phyloP scores from a whole-genome alignment of 2,113 vertebrate genomes.

The Sisor rabdophorus region DNA sequence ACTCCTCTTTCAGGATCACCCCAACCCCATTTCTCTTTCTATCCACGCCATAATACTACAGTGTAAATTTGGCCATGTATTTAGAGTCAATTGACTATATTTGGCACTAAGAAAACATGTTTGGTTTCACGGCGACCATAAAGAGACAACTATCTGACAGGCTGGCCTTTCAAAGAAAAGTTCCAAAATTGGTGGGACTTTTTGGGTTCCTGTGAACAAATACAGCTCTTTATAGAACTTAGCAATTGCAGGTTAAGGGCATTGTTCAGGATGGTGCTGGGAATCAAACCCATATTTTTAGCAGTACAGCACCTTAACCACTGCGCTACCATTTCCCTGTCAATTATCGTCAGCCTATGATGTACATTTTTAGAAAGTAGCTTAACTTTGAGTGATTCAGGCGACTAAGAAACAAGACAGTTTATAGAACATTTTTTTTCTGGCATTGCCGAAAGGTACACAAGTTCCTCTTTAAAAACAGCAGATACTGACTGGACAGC shows the following conservation, averaged over 20 bases:
- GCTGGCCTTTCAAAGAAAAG: slow-evolving; percentile 51
- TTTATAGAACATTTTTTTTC: background rate
- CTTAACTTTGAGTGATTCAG: background rate
- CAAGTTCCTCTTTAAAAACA: slow-evolving; percentile 20
- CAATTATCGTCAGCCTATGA: background rate
- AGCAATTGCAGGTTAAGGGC: no score
- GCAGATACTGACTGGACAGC: no score
- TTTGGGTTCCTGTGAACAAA: background rate
- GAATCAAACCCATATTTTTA: no score
- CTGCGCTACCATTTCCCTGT: no score
- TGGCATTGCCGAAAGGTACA: background rate
- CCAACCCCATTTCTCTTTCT: no score
- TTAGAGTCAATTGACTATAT: slow-evolving; percentile 63
- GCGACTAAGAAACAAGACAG: background rate
- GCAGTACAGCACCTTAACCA: no score
- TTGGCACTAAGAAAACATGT: slow-evolving; percentile 57
- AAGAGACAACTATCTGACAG: slow-evolving; percentile 67
- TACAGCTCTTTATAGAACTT: no score
- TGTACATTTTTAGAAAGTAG: no score
- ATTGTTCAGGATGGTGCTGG: no score
- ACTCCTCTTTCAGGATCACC: no score
- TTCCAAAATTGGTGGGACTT: slow-evolving; percentile 49
- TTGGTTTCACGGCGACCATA: slow-evolving; percentile 64
- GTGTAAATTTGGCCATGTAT: slow-evolving; percentile 71
- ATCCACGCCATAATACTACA: no score